Percentiles rank a stretch among this genome's conserved stretches.
Evolutionary conservation across 2,113 vertebrate genomes (phyloP).

Genomic region (Leucosticte australis): DNA sequence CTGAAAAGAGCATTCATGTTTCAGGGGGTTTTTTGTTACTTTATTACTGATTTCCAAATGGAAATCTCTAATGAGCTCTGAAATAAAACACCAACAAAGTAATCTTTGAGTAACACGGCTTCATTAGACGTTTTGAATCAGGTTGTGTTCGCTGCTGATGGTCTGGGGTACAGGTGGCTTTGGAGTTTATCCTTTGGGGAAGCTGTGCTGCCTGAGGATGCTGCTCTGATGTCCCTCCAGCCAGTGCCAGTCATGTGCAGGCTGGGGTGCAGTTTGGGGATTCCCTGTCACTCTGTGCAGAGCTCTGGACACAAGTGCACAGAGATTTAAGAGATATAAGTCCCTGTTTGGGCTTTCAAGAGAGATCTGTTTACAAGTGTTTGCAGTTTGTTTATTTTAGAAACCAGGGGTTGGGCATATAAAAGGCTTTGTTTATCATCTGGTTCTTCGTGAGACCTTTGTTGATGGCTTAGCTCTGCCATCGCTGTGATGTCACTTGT

Average conservation of each 20-base stretch:
- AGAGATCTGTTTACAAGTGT: background rate
- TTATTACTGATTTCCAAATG: background rate
- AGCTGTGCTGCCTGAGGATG: background rate
- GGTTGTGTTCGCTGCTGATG: background rate
- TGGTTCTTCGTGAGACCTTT: rapidly evolving
- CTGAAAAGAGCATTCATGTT: background rate
- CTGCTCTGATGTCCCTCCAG: background rate
- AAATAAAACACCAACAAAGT: background rate
- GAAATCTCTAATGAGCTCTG: background rate
- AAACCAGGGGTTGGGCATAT: background rate
- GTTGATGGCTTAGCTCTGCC: background rate
- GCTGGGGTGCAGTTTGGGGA: background rate
- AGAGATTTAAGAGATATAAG: background rate
- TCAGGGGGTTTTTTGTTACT: background rate
- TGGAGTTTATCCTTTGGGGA: background rate
- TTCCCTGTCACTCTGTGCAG: background rate
- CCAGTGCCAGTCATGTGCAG: background rate
- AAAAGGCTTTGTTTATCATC: background rate
- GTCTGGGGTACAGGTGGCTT: rapidly evolving
- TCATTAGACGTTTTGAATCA: background rate
- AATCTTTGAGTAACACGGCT: background rate
- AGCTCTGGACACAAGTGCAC: background rate
- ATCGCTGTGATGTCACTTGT: background rate
- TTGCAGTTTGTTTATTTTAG: background rate
- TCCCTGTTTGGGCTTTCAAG: background rate